These are phyloP conservation scores for Troglohyphantes excavatus DNA, from an alignment of 2,888 invertebrate species.

Conservation along the genomic window DNA sequence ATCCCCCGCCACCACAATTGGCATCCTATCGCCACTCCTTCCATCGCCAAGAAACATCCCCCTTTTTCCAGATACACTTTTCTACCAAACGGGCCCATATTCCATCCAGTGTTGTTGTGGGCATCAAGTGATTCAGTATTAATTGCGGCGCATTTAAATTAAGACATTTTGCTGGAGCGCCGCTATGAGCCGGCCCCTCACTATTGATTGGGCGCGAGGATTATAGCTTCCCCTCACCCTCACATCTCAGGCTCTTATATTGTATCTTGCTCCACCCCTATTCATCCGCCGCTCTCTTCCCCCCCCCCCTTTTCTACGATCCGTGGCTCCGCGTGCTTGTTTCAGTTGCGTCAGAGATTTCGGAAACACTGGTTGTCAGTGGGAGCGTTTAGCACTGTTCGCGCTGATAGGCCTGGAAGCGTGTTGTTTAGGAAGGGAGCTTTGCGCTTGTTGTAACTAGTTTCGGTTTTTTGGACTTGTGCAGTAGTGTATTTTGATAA, in stretches of 20 bases:
- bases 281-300: background rate
- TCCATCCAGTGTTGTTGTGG: conserved; percentile 45
- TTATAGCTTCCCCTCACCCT: conserved; percentile 60
- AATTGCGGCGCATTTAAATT: conserved; percentile 79
- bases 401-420: background rate
- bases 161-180: conserved; percentile 77
- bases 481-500: background rate
- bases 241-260: conserved; percentile 58
- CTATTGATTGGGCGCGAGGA: conserved; percentile 78
- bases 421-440: conserved; percentile 23
- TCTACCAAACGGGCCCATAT: conserved; percentile 59
- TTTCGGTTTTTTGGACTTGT: background rate
- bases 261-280: conserved; percentile 64
- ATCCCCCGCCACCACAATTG: conserved; percentile 49
- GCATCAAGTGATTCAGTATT: conserved; percentile 79
- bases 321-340: conserved; percentile 49
- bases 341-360: conserved; percentile 76
- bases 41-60: conserved; percentile 50
- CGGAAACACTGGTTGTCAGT: conserved; percentile 34
- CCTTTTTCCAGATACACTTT: conserved; percentile 8
- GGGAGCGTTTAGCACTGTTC: conserved; percentile 3
- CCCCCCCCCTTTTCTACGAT: conserved; percentile 20
- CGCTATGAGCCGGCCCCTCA: conserved; percentile 67
- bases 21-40: conserved; percentile 47
- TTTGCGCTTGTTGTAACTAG: background rate